Conservation (phyloP, 2,888 invertebrate genomes). For the Scaeva pyrastri region DNA sequence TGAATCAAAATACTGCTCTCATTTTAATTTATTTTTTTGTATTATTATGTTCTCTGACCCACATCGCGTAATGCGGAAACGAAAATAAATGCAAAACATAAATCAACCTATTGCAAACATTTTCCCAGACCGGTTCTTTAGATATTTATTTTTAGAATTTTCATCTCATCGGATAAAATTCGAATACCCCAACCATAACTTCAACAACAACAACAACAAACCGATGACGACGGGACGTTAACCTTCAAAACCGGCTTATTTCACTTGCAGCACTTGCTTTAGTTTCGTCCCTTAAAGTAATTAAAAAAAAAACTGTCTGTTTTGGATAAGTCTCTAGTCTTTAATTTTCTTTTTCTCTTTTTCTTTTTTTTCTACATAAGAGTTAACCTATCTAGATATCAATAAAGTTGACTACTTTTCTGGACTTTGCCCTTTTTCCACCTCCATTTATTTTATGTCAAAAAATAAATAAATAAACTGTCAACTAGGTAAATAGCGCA, state of each 20-base stretch:
- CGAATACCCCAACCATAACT: not conserved
- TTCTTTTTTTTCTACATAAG: not conserved
- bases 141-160: conserved; percentile 59
- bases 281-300: not conserved
- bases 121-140: conserved; percentile 50
- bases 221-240: conserved; percentile 9
- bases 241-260: conserved; percentile 24
- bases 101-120: conserved; percentile 36
- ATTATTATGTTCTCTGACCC: conserved; percentile 47
- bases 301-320: not conserved
- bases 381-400: not conserved
- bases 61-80: conserved; percentile 39
- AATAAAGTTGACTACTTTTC: not conserved
- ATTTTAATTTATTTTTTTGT: not conserved
- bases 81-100: not conserved
- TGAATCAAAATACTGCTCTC: not conserved
- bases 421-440: not conserved
- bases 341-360: not conserved
- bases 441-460: not conserved
- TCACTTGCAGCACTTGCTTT: not conserved
- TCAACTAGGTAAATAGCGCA: not conserved
- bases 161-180: conserved; percentile 11
- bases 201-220: no score
- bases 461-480: not conserved
- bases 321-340: not conserved